phyloP scores from a whole-genome alignment of 2,797 vertebrate species.

The Pseudochaenichthys georgianus region DNA sequence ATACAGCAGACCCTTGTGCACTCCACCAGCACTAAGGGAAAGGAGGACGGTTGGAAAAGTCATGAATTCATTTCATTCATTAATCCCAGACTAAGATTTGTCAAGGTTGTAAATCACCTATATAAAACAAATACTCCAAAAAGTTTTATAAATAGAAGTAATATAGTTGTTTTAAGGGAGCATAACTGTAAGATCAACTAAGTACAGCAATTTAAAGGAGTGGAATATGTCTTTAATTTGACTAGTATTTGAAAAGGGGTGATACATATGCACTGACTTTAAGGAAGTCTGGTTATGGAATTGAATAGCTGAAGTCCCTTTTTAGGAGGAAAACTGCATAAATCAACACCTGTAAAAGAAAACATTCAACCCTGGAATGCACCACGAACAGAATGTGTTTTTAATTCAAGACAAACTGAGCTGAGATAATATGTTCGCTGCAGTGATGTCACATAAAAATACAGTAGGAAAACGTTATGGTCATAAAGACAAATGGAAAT shows the following conservation, averaged over 20 bases:
- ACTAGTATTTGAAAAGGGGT: too few species aligned
- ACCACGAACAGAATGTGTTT: too few species aligned
- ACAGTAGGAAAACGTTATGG: too few species aligned
- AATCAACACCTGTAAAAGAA: constrained; percentile 8
- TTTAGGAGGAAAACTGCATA: not conserved
- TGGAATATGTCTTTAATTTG: constrained; percentile 24
- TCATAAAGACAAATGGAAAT: too few species aligned
- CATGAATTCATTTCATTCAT: constrained; percentile 75
- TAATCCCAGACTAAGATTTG: constrained; percentile 42
- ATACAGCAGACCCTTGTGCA: constrained; percentile 71
- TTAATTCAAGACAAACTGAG: too few species aligned
- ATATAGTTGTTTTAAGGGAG: constrained; percentile 30
- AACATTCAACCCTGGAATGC: not conserved
- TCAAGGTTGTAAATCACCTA: constrained; percentile 50
- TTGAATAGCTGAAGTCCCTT: constrained; percentile 14
- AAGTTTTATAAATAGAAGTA: constrained; percentile 32
- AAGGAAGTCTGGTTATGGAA: not conserved
- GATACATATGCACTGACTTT: not conserved
- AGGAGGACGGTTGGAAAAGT: constrained; percentile 48
- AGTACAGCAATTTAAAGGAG: constrained; percentile 12
- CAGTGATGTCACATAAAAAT: too few species aligned
- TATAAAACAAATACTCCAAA: constrained; percentile 47
- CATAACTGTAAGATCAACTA: constrained; percentile 27
- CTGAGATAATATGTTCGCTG: too few species aligned
- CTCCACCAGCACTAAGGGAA: constrained; percentile 31